Conservation (phyloP, 2,797 vertebrate genomes). For the Pipistrellus kuhlii region DNA sequence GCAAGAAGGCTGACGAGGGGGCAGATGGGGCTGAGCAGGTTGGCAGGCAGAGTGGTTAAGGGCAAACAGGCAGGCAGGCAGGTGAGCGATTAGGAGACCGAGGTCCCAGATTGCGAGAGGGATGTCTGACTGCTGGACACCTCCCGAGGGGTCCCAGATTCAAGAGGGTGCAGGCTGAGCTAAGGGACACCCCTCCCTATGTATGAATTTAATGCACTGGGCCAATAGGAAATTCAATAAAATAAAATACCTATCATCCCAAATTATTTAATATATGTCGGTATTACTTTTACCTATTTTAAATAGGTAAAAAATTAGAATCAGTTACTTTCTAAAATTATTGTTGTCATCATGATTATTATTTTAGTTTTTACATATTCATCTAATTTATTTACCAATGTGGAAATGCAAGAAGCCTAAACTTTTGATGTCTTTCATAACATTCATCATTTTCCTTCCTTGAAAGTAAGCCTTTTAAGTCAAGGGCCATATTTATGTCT, state of each 20-base stretch:
- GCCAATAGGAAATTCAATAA: background rate
- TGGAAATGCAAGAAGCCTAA: background rate
- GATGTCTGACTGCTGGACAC: too few relatives aligned
- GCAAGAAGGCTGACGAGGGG: too few relatives aligned
- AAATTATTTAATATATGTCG: background rate
- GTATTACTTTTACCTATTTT: background rate
- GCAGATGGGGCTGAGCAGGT: too few relatives aligned
- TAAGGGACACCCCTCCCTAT: too few relatives aligned
- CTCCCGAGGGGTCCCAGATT: too few relatives aligned
- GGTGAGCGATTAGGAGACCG: too few relatives aligned
- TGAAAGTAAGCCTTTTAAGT: background rate
- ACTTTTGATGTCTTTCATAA: background rate
- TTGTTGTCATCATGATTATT: background rate
- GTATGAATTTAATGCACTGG: too few relatives aligned
- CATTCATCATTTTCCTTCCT: background rate
- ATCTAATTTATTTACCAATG: background rate
- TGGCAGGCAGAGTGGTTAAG: too few relatives aligned
- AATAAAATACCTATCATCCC: background rate
- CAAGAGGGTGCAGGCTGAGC: too few relatives aligned
- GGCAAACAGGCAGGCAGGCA: too few relatives aligned
- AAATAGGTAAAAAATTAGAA: slow-evolving; percentile 16
- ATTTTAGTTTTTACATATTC: background rate
- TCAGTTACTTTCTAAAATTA: background rate
- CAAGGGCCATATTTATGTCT: background rate
- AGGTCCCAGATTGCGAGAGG: too few relatives aligned